A percentile compares a stretch with the other conserved stretches of the same genome.
Conservation (phyloP, 2,797 vertebrate species). For the Buphagus erythrorhynchus region DNA sequence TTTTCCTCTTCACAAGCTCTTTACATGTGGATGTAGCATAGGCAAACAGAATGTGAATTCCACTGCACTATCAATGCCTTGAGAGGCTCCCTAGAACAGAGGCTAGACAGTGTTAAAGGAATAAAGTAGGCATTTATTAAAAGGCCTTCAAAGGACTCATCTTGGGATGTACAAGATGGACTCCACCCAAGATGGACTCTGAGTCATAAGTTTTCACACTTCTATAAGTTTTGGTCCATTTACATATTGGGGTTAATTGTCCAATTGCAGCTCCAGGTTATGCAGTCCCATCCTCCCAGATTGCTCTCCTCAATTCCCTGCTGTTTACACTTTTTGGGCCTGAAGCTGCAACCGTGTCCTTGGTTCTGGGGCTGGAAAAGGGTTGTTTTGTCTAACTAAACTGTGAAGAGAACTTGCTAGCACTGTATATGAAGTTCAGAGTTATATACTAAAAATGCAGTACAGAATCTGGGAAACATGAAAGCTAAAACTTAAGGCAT, state of each 20-base stretch:
- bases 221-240: not conserved
- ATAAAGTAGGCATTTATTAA: not conserved
- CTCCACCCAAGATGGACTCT: too few relatives aligned
- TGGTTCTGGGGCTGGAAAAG: not conserved
- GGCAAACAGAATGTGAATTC: not conserved
- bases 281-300: not conserved
- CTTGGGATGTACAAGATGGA: too few relatives aligned
- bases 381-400: not conserved
- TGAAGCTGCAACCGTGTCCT: not conserved
- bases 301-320: not conserved
- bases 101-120: not conserved
- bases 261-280: not conserved
- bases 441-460: not conserved
- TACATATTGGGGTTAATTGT: too few relatives aligned
- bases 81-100: too few relatives aligned
- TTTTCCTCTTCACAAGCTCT: not conserved
- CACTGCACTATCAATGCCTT: not conserved
- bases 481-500: not conserved
- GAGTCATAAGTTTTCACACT: accelerated
- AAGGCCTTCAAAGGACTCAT: not conserved
- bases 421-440: not conserved
- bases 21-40: not conserved
- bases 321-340: not conserved
- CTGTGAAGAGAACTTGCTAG: not conserved
- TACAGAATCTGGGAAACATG: too few relatives aligned